Percentiles rank a stretch among this genome's conserved stretches.
These are phyloP conservation scores for Brachypteracias leptosomus DNA, from an alignment of 2,113 vertebrate species.

Conservation along the genomic window DNA sequence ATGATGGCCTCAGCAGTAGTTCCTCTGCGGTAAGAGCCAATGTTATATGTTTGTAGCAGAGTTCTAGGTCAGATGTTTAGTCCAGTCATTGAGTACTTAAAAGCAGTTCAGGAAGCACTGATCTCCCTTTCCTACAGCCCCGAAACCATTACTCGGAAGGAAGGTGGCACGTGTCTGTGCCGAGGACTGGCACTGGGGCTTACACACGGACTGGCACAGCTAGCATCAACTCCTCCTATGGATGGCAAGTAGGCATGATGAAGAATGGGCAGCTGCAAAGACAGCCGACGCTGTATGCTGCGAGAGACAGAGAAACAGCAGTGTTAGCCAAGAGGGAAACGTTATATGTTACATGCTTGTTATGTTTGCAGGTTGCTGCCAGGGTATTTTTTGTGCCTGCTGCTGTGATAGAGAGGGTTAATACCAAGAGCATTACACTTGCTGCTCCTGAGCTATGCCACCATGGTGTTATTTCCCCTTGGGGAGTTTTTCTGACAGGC, in stretches of 20 bases:
- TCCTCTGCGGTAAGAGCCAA: slow-evolving; percentile 65
- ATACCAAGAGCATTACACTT: background rate
- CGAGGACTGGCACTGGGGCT: slow-evolving; percentile 95
- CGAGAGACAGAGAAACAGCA: background rate
- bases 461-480: background rate
- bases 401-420: background rate
- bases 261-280: slow-evolving; percentile 96
- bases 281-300: slow-evolving; percentile 98
- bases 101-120: slow-evolving; percentile 76
- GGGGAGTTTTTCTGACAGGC: background rate
- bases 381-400: background rate
- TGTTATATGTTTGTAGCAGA: slow-evolving; percentile 69
- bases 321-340: background rate
- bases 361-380: background rate
- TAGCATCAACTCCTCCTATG: slow-evolving; percentile 98
- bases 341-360: rapidly evolving
- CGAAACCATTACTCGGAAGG: slow-evolving; percentile 99
- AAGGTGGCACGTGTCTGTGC: slow-evolving; percentile 98
- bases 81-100: slow-evolving; percentile 76
- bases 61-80: slow-evolving; percentile 69
- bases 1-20: slow-evolving; percentile 53
- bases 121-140: slow-evolving; percentile 86
- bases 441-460: background rate
- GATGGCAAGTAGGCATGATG: slow-evolving; percentile 98
- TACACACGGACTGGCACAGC: slow-evolving; percentile 92